These are phyloP conservation scores for Poeciliopsis turneri DNA, from an alignment of 2,797 vertebrate species.

Conservation along the genomic window DNA sequence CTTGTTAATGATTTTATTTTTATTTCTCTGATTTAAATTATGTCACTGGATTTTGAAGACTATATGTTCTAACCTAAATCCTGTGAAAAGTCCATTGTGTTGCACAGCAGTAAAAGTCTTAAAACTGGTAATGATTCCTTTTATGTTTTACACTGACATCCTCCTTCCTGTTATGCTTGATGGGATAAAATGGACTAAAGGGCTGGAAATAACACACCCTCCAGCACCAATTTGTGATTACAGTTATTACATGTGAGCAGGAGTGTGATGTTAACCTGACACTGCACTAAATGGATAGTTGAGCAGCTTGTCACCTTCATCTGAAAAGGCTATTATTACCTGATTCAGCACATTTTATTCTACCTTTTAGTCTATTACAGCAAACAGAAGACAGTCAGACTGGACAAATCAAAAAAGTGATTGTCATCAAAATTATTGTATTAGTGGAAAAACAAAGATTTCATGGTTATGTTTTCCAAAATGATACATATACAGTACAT, in stretches of 20 bases:
- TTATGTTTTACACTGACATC: conserved; percentile 25
- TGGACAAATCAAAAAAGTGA: not conserved
- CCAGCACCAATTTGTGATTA: conserved; percentile 25
- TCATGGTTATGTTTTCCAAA: not conserved
- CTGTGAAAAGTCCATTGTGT: conserved; percentile 4
- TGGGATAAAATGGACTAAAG: conserved; percentile 34
- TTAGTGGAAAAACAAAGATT: not conserved
- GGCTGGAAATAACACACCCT: conserved; percentile 37
- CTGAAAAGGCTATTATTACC: conserved; percentile 17
- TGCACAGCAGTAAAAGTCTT: not conserved
- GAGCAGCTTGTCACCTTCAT: conserved; percentile 11
- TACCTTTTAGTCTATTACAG: not conserved
- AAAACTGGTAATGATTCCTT: conserved; percentile 40
- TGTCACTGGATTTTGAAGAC: conserved; percentile 3
- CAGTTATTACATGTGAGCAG: conserved; percentile 27
- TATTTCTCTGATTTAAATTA: not conserved
- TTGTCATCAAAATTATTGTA: too few species aligned
- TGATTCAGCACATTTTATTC: conserved; percentile 3
- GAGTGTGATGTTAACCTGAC: conserved; percentile 39
- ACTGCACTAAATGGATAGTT: conserved; percentile 31
- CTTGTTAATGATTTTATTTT: not conserved
- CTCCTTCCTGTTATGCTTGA: conserved; percentile 13
- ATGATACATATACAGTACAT: not conserved
- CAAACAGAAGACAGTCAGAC: not conserved
- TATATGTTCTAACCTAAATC: conserved; percentile 21